These are phyloP conservation scores for Coelopa pilipes DNA, from an alignment of 2,888 invertebrate species.

Conservation along the genomic window DNA sequence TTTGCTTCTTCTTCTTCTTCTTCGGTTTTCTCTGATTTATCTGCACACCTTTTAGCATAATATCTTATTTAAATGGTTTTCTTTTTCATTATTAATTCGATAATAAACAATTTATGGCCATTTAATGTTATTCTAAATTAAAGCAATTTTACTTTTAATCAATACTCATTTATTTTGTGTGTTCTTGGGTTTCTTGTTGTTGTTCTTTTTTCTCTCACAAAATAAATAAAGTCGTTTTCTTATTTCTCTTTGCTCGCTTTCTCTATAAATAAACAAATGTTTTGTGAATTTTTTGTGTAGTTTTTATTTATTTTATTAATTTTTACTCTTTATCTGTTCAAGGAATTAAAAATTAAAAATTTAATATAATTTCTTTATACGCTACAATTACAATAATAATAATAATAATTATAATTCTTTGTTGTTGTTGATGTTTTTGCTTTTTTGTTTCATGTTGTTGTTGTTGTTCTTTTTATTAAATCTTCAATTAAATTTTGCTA, in stretches of 20 bases:
- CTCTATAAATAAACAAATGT: constrained; percentile 24
- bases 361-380: constrained; percentile 23
- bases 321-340: constrained; percentile 19
- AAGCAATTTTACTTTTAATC: constrained; percentile 55
- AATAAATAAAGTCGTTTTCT: constrained; percentile 30
- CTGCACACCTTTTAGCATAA: constrained; percentile 42
- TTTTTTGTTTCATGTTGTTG: background rate
- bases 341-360: constrained; percentile 17
- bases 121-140: constrained; percentile 58
- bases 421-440: background rate
- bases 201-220: constrained; percentile 14
- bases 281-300: constrained; percentile 14
- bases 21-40: constrained; percentile 49
- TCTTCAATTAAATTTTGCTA: constrained; percentile 34
- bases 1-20: constrained; percentile 49
- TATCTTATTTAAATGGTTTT: constrained; percentile 37
- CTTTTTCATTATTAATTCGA: constrained; percentile 42
- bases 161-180: background rate
- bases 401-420: constrained; percentile 13
- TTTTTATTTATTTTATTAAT: constrained; percentile 13
- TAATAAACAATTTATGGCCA: constrained; percentile 44
- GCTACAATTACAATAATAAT: constrained; percentile 32
- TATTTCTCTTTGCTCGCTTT: constrained; percentile 40
- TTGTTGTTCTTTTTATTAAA: constrained; percentile 9
- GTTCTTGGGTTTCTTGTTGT: constrained; percentile 13